Conservation (phyloP, 2,113 vertebrate genomes). For the Leptodactylus fuscus region DNA sequence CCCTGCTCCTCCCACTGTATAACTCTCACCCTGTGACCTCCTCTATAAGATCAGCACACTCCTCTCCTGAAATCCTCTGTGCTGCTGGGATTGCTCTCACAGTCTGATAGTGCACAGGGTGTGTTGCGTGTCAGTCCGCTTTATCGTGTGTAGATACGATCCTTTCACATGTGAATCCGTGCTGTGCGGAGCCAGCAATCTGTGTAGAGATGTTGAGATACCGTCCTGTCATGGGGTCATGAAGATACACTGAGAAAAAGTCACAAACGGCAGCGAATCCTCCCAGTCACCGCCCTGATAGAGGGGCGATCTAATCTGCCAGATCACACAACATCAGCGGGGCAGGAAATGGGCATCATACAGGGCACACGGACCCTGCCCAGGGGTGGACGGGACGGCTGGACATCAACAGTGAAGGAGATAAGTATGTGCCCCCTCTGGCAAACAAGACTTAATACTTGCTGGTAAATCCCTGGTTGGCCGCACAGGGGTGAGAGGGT, state of each 20-base stretch:
- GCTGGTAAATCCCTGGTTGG: too few species aligned
- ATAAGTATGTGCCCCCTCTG: too few species aligned
- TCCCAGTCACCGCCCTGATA: slow-evolving; percentile 54
- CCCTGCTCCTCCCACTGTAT: too few species aligned
- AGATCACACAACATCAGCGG: background rate
- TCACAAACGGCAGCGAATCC: slow-evolving; percentile 21
- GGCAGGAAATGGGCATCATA: too few species aligned
- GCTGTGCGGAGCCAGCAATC: slow-evolving; percentile 23
- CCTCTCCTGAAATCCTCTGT: background rate
- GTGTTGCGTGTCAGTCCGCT: too few species aligned
- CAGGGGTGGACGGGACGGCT: too few species aligned
- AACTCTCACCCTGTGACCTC: too few species aligned
- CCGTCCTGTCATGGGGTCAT: slow-evolving; percentile 30
- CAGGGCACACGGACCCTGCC: background rate
- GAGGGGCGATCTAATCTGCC: slow-evolving; percentile 23
- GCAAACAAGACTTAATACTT: too few species aligned
- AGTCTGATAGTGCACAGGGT: background rate
- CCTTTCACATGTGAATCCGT: slow-evolving; percentile 47
- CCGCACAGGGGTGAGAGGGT: too few species aligned
- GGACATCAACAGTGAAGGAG: too few species aligned
- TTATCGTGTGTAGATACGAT: background rate
- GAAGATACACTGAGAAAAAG: background rate
- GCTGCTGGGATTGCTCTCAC: too few species aligned
- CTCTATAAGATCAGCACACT: too few species aligned
- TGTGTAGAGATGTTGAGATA: slow-evolving; percentile 32